These are phyloP conservation scores for Caenorhabditis doughertyi DNA, from an alignment of 2,888 invertebrate species.

Conservation along the genomic window DNA sequence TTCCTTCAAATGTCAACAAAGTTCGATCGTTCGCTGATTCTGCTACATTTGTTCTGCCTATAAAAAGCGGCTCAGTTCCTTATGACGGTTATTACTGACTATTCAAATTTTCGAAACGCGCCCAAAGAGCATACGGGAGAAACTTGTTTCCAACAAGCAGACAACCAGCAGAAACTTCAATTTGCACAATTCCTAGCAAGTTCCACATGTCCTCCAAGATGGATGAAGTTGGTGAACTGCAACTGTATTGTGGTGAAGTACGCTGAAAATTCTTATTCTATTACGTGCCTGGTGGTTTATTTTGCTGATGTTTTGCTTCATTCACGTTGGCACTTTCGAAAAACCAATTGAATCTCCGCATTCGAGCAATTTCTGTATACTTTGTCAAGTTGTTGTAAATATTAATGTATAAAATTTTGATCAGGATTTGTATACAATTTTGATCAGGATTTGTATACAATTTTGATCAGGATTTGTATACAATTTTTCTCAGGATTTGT, in stretches of 20 bases:
- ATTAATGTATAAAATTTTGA: conserved; percentile 90
- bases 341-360: conserved; percentile 65
- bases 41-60: conserved; percentile 74
- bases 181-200: conserved; percentile 73
- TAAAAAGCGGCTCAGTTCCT: conserved; percentile 83
- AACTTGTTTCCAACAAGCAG: conserved; percentile 95
- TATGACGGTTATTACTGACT: conserved; percentile 88
- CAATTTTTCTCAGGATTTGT: too few species aligned
- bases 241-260: neutral
- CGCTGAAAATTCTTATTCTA: neutral
- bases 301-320: conserved; percentile 47
- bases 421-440: too few species aligned
- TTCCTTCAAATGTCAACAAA: conserved; percentile 71
- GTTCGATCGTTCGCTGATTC: conserved; percentile 86
- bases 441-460: too few species aligned
- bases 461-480: too few species aligned
- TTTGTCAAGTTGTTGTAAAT: conserved; percentile 84
- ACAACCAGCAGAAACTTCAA: conserved; percentile 93
- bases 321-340: conserved; percentile 62
- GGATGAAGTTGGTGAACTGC: conserved; percentile 52
- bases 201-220: conserved; percentile 78
- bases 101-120: conserved; percentile 93
- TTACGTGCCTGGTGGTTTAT: conserved; percentile 63
- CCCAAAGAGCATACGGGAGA: conserved; percentile 93
- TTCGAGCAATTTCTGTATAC: conserved; percentile 73